Evolutionary conservation across 1,140 invertebrate species (phyloP).

Genomic region (Sycophila sp.): DNA sequence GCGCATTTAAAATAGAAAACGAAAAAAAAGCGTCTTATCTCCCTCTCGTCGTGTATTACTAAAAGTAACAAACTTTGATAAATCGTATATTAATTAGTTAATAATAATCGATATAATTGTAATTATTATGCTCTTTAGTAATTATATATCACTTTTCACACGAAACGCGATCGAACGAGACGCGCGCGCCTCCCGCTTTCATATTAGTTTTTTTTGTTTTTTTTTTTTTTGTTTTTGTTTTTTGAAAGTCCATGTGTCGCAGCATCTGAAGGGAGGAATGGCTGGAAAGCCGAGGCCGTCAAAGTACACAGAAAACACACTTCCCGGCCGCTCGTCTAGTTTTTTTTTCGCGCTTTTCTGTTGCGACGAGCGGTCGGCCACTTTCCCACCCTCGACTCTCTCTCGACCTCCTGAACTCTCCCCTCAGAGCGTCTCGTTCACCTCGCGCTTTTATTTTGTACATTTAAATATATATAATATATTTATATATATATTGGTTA

Average conservation of each 20-base stretch:
- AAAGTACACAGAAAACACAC: too few species aligned
- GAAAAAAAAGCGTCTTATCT: not conserved
- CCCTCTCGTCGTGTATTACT: not conserved
- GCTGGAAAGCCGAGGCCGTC: too few species aligned
- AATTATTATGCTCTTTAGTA: conserved; percentile 34
- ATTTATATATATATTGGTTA: not conserved
- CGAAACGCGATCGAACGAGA: conserved; percentile 1
- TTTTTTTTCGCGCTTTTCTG: too few species aligned
- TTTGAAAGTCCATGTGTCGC: too few species aligned
- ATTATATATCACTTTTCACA: conserved; percentile 27
- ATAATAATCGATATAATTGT: conserved; percentile 20
- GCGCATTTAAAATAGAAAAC: too few species aligned
- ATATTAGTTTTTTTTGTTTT: too few species aligned
- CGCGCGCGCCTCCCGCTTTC: too few species aligned
- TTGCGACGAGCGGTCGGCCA: too few species aligned
- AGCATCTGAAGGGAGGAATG: not conserved
- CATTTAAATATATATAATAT: conserved; percentile 14
- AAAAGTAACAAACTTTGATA: conserved; percentile 18
- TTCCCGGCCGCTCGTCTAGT: too few species aligned
- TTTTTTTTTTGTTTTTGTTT: too few species aligned
- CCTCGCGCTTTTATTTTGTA: conserved; percentile 2
- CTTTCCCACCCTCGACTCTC: too few species aligned
- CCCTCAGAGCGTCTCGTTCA: not conserved
- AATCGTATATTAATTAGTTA: conserved; percentile 8
- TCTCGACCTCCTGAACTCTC: too few species aligned